These are phyloP conservation scores for Amaurobius ferox DNA, from an alignment of 2,888 invertebrate genomes.

Conservation along the genomic window DNA sequence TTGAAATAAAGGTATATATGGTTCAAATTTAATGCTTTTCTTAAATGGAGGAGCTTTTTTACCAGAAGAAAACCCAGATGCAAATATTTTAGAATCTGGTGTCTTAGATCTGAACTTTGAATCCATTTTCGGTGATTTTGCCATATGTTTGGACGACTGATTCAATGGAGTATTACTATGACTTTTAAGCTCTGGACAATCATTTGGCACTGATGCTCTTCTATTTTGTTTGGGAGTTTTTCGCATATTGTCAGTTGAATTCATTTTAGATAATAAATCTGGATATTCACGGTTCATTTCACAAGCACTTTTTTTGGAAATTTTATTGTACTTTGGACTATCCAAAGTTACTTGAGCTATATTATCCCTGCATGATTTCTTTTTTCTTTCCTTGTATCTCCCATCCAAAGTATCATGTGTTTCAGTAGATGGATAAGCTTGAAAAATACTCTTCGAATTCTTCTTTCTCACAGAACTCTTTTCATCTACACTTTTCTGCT, in stretches of 20 bases:
- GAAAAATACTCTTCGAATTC: conserved; percentile 6
- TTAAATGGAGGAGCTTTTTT: conserved; percentile 15
- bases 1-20: conserved; percentile 80
- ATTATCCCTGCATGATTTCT: conserved; percentile 7
- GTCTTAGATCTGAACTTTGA: conserved; percentile 50
- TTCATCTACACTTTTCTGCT: conserved; percentile 7
- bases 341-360: neutral
- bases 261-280: conserved; percentile 44
- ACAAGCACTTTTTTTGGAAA: neutral
- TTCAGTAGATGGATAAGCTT: neutral
- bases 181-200: conserved; percentile 22
- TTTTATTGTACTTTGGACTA: conserved; percentile 11
- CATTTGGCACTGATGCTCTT: conserved; percentile 41
- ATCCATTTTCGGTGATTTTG: conserved; percentile 9
- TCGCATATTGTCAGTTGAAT: conserved; percentile 58
- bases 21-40: conserved; percentile 75
- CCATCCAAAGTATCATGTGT: neutral
- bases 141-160: neutral
- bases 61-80: neutral
- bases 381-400: conserved; percentile 29
- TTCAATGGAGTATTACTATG: neutral
- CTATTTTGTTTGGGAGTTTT: conserved; percentile 34
- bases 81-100: conserved; percentile 28
- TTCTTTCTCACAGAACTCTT: conserved; percentile 29
- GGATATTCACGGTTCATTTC: conserved; percentile 18